These are phyloP conservation scores for Caiman crocodilus DNA, from an alignment of 2,797 vertebrate species.

Conservation along the genomic window DNA sequence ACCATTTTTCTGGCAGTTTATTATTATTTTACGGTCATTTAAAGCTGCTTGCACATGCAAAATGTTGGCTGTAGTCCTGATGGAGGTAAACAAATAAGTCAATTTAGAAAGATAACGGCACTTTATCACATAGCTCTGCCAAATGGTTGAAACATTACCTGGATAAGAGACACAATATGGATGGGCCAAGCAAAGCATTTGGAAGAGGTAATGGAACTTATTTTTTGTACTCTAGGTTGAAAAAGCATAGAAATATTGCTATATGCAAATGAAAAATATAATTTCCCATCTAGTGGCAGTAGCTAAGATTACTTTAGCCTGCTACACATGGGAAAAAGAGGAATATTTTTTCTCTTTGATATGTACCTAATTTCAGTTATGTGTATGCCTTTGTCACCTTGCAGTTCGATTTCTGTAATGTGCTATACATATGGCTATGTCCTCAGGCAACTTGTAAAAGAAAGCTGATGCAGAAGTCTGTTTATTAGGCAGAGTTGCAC, in stretches of 20 bases:
- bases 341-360: background rate
- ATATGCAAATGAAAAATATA: background rate
- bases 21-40: constrained; percentile 40
- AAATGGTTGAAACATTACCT: background rate
- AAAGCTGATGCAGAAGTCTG: background rate
- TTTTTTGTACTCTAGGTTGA: background rate
- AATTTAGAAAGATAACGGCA: background rate
- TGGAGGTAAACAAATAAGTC: constrained; percentile 39
- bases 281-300: background rate
- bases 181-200: background rate
- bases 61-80: constrained; percentile 32
- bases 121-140: constrained; percentile 13
- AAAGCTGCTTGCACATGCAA: constrained; percentile 46
- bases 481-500: background rate
- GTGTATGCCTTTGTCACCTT: background rate
- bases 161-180: background rate
- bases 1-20: constrained; percentile 10
- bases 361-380: background rate
- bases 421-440: background rate
- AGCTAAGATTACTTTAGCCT: rapidly evolving
- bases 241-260: background rate
- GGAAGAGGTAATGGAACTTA: background rate
- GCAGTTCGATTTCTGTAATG: background rate
- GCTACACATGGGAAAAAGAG: background rate
- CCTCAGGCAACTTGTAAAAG: background rate